Evolutionary conservation across 2,888 invertebrate species (phyloP), one percentile per base, ranked within the genome.

Genomic region (Meliscaeva auricollis): DNA sequence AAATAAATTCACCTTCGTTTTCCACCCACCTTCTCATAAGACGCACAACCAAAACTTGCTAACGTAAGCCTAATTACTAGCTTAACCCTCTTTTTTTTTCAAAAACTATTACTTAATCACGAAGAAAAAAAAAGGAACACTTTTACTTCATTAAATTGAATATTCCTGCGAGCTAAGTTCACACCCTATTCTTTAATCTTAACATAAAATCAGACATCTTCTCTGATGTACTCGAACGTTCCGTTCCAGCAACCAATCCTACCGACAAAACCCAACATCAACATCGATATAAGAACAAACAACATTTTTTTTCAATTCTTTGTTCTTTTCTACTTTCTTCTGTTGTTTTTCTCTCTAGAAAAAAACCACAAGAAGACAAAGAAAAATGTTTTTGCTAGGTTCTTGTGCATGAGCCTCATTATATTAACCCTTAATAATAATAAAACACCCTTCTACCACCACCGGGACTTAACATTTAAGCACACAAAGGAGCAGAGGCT

Each of bases 371-470:
- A 56, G 17, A 73, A 75, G 46, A 75, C 80, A 80, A 84, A 72
- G 66, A 26, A 75, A 73, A 30, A 64, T 35, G 50, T 64, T 75
- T 79, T 70, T 70, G 41, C 64, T 79, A 20, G 4, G 46, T 32
- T 46, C 64, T 64, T 13, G 20, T 64, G 17, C 52, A 79, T 70
- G 52, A 70, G 74, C 46, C 70, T 84, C 58, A 80, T 84, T 75
- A 75, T 75, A 84, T 84, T 75, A 80, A 75, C 75, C 80, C 72
- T 80, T 17, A 44, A 46, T 46, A 46, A 58, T 38, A 56, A 48
- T 48, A 58, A 38, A 11, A 46, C 8, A 30, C 38, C 75, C 75
- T 72, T 80, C 54, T n/a, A n/a, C n/a, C 60, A 22, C 26, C 64
- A 38, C 32, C 46, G 60, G 62, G 66, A 46, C 66, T 70, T 48